Evolutionary conservation across 1,140 invertebrate species (phyloP).

Genomic region (Hyles vespertilio): DNA sequence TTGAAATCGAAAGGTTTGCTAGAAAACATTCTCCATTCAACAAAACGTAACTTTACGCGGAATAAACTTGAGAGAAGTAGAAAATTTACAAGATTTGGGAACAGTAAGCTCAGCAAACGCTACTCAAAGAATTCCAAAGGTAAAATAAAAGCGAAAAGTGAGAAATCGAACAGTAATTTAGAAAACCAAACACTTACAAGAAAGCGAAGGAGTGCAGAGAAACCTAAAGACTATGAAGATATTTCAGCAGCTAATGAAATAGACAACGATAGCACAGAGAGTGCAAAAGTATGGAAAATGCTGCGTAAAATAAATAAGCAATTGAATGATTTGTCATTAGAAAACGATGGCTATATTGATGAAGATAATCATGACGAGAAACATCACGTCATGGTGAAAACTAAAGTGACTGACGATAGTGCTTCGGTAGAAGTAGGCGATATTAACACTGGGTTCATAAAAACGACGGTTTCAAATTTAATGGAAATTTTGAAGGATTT

Average conservation of each 20-base stretch:
- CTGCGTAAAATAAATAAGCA: conserved; percentile 42
- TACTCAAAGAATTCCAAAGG: too few species aligned
- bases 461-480: conserved; percentile 46
- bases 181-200: conserved; percentile 7
- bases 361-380: conserved; percentile 23
- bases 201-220: conserved; percentile 26
- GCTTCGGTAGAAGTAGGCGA: conserved; percentile 32
- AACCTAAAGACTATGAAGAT: conserved; percentile 12
- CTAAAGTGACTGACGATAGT: conserved; percentile 40
- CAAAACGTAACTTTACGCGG: conserved; percentile 8
- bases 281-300: conserved; percentile 35
- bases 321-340: conserved; percentile 32
- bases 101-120: too few species aligned
- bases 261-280: conserved; percentile 24
- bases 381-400: conserved; percentile 25
- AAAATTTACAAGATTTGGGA: conserved; percentile 8
- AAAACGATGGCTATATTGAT: conserved; percentile 23
- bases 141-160: too few species aligned
- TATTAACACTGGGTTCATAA: conserved; percentile 40
- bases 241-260: conserved; percentile 40
- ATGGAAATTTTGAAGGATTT: conserved; percentile 43
- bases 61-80: conserved; percentile 5
- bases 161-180: too few species aligned
- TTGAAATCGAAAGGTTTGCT: conserved; percentile 11
- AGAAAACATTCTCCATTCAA: conserved; percentile 12